These are phyloP conservation scores for Montipora efflorescens DNA, from an alignment of 64 coral and sea anemone genomes.

Conservation along the genomic window DNA sequence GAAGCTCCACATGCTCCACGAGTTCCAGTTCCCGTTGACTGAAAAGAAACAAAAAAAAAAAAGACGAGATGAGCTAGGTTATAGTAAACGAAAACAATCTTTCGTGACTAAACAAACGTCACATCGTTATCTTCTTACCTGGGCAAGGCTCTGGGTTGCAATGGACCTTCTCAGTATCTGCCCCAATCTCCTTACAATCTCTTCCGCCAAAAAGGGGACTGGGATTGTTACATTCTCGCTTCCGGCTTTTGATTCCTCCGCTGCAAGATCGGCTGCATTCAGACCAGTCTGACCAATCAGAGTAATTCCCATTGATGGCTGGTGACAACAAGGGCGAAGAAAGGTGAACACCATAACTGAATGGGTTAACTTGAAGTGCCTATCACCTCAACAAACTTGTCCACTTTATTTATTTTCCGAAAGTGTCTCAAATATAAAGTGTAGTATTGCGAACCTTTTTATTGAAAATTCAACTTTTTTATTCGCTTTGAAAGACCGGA, in stretches of 20 bases:
- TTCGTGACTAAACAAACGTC: not conserved
- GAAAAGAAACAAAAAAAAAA: slow-evolving; percentile 11
- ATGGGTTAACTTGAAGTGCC: too few species aligned
- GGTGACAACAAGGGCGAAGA: not conserved
- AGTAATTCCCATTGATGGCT: slow-evolving; percentile 97
- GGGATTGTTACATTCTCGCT: slow-evolving; percentile 83
- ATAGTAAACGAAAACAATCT: too few species aligned
- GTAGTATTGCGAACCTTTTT: too few species aligned
- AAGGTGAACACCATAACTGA: not conserved
- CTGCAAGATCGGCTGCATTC: slow-evolving; percentile 86
- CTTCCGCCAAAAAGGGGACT: slow-evolving; percentile 75
- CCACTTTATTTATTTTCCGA: too few species aligned
- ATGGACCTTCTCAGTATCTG: slow-evolving; percentile 73
- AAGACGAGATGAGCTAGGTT: not conserved
- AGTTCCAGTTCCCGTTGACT: slow-evolving; percentile 96
- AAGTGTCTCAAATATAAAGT: too few species aligned
- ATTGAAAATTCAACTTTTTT: too few species aligned
- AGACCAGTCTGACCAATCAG: slow-evolving; percentile 87
- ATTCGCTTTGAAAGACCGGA: too few species aligned
- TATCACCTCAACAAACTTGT: too few species aligned
- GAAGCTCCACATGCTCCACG: slow-evolving; percentile 97
- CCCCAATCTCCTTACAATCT: slow-evolving; percentile 83
- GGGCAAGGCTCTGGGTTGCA: slow-evolving; percentile 87
- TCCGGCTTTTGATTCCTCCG: slow-evolving; percentile 72
- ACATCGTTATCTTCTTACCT: slow-evolving; percentile 46